These are phyloP conservation scores for Ceraclea dissimilis DNA, from an alignment of 2,888 invertebrate species.

Conservation along the genomic window DNA sequence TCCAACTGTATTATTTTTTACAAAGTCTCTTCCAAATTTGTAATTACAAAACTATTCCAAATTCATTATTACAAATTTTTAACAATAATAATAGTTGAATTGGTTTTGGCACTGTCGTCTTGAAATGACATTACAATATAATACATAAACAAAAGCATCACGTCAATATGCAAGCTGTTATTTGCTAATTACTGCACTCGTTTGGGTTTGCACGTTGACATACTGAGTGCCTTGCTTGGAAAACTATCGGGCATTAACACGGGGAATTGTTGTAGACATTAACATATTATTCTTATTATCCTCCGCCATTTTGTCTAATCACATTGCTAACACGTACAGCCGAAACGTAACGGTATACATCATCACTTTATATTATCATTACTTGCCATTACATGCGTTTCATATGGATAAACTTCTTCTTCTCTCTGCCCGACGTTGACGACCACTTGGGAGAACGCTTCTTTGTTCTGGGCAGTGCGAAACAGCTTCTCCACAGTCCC, in stretches of 20 bases:
- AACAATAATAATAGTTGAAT: too few relatives aligned
- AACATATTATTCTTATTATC: conserved; percentile 9
- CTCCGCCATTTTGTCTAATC: conserved; percentile 19
- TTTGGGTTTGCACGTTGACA: conserved; percentile 21
- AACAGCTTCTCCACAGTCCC: too few relatives aligned
- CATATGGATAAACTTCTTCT: neutral
- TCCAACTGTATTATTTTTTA: too few relatives aligned
- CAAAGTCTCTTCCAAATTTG: too few relatives aligned
- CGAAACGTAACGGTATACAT: conserved; percentile 23
- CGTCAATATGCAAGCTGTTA: conserved; percentile 17
- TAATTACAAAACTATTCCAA: too few relatives aligned
- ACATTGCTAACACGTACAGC: conserved; percentile 10
- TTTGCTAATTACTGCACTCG: neutral
- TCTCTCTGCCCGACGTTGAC: too few relatives aligned
- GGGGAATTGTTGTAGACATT: conserved; percentile 20
- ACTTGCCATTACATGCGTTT: neutral
- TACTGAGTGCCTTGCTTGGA: conserved; percentile 41
- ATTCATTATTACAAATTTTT: too few relatives aligned
- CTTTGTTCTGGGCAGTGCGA: too few relatives aligned
- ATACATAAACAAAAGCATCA: conserved; percentile 1
- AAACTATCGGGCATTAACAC: conserved; percentile 54
- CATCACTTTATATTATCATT: neutral
- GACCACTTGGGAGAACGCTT: too few relatives aligned
- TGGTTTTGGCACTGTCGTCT: neutral
- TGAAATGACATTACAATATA: neutral